Evolutionary conservation across 2,797 vertebrate genomes (phyloP).

Genomic region (Pterois miles): DNA sequence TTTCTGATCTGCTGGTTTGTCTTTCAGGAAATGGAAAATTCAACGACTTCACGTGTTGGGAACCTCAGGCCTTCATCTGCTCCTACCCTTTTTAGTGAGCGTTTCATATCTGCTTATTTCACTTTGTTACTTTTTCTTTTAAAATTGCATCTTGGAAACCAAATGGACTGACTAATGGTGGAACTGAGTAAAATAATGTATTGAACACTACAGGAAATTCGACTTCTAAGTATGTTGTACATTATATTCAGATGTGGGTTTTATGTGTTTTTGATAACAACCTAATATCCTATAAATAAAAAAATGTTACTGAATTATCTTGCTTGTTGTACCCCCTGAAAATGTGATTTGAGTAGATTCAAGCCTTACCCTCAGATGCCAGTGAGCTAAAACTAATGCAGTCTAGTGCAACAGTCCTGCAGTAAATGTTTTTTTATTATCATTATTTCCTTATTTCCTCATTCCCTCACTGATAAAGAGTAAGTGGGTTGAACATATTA

Average conservation of each 20-base stretch:
- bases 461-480: no score
- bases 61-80: conserved; percentile 70
- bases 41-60: conserved; percentile 71
- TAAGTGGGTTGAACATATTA: not conserved
- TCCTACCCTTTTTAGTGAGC: conserved; percentile 46
- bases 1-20: conserved; percentile 30
- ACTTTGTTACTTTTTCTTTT: not conserved
- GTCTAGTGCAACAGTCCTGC: not conserved
- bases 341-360: not conserved
- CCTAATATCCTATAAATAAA: conserved; percentile 22
- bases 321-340: not conserved
- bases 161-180: not conserved
- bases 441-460: not conserved
- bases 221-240: not conserved
- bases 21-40: conserved; percentile 71
- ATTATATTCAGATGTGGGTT: not conserved
- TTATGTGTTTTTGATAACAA: conserved; percentile 2
- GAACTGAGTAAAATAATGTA: not conserved
- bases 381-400: not conserved
- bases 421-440: not conserved
- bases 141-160: not conserved
- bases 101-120: not conserved
- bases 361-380: not conserved
- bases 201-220: not conserved
- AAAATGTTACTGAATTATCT: not conserved